phyloP scores from a whole-genome alignment of 2,113 vertebrate genomes.

The Himantopus leucocephalus region DNA sequence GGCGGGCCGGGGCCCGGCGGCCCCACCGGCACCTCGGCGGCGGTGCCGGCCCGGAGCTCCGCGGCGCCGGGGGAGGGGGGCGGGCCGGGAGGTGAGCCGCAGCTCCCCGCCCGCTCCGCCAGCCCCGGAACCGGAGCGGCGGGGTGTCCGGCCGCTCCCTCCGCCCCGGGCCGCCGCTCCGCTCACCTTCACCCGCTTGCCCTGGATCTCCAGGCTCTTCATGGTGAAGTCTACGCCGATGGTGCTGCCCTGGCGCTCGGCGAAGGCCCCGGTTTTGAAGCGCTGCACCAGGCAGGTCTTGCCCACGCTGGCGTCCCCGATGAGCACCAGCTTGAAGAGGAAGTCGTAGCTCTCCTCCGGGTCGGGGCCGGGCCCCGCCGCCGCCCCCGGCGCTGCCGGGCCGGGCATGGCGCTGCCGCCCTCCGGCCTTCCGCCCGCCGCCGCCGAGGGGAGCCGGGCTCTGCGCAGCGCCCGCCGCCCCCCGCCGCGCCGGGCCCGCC shows the following conservation, averaged over 20 bases:
- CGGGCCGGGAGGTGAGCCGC: not conserved
- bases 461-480: too few relatives aligned
- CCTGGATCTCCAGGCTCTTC: conserved; percentile 86
- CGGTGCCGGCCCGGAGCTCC: not conserved
- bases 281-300: conserved; percentile 89
- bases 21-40: not conserved
- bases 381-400: not conserved
- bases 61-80: not conserved
- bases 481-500: too few relatives aligned
- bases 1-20: not conserved
- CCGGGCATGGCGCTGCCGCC: too few relatives aligned
- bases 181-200: conserved; percentile 85
- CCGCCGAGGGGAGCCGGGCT: too few relatives aligned
- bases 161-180: not conserved
- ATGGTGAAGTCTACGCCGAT: conserved; percentile 90
- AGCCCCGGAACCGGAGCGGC: not conserved
- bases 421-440: too few relatives aligned
- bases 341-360: conserved; percentile 83
- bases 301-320: conserved; percentile 86
- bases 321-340: conserved; percentile 86
- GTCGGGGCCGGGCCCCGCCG: conserved; percentile 59
- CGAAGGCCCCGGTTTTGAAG: conserved; percentile 84
- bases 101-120: not conserved
- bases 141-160: not conserved
- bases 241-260: conserved; percentile 84